Evolutionary conservation across 2,797 vertebrate species (phyloP).

Genomic region (Rhinichthys osculus): DNA sequence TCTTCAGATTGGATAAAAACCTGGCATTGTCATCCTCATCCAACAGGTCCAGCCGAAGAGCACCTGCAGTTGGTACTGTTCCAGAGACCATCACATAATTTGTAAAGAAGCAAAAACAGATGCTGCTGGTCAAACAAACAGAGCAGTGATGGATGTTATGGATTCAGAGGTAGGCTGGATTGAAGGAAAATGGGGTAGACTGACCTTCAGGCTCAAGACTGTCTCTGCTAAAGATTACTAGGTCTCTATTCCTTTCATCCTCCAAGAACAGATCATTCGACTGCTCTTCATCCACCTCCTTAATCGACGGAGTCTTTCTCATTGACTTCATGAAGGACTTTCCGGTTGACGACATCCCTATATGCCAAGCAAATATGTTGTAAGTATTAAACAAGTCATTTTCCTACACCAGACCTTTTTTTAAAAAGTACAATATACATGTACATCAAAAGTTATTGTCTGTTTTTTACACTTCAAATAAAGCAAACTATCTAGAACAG

Average conservation of each 20-base stretch:
- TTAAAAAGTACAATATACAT: neutral
- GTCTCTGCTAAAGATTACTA: conserved; percentile 75
- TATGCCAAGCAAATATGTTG: neutral
- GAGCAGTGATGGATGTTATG: neutral
- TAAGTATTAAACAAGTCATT: neutral
- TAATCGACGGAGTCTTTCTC: conserved; percentile 72
- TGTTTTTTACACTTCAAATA: neutral
- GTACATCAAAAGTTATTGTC: neutral
- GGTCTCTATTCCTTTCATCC: conserved; percentile 64
- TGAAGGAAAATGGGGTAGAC: conserved; percentile 39
- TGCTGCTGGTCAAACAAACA: conserved; percentile 12
- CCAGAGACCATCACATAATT: conserved; percentile 75
- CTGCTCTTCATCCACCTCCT: conserved; percentile 73
- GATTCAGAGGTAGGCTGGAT: neutral
- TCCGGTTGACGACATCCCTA: conserved; percentile 63
- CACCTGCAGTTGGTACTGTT: conserved; percentile 61
- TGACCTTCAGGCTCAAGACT: conserved; percentile 84
- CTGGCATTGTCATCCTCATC: conserved; percentile 88
- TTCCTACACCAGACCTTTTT: neutral
- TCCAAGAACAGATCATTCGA: conserved; percentile 35
- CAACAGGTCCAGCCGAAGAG: conserved; percentile 84
- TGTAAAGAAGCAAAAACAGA: conserved; percentile 54
- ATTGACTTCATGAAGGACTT: conserved; percentile 78
- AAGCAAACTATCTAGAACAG: neutral
- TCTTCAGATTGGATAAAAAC: conserved; percentile 88